A percentile compares a stretch with the other conserved stretches of the same genome.
phyloP scores from a whole-genome alignment of 1,140 invertebrate species.

The Aphis craccivora region DNA sequence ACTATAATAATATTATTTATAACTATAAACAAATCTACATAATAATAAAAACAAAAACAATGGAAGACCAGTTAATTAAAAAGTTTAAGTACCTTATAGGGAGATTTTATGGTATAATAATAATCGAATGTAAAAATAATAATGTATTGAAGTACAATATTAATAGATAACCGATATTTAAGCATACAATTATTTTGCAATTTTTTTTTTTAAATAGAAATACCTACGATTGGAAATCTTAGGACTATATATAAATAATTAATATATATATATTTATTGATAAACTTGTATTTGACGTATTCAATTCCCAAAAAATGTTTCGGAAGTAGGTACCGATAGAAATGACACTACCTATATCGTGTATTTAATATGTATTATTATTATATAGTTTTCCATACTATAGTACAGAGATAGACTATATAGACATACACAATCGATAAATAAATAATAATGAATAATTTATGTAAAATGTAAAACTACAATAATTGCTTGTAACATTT shows the following conservation, averaged over 20 bases:
- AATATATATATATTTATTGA: neutral
- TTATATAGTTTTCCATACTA: too few species aligned
- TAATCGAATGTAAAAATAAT: neutral
- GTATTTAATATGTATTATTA: neutral
- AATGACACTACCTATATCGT: neutral
- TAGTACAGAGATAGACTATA: too few species aligned
- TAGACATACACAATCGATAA: neutral
- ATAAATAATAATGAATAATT: neutral
- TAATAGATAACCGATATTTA: neutral
- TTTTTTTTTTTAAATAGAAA: neutral
- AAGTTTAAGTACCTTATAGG: neutral
- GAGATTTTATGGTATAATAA: neutral
- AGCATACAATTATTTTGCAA: neutral
- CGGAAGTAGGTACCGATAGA: neutral
- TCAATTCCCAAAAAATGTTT: neutral
- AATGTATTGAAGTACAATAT: neutral
- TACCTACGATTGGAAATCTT: neutral
- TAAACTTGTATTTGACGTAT: neutral
- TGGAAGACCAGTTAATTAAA: neutral
- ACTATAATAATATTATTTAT: neutral
- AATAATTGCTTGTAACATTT: neutral
- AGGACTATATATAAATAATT: neutral
- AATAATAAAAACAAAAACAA: neutral
- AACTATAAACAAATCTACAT: neutral
- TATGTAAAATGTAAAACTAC: neutral